Evolutionary conservation across 2,888 invertebrate species (phyloP).

Genomic region (Lasius platythorax): DNA sequence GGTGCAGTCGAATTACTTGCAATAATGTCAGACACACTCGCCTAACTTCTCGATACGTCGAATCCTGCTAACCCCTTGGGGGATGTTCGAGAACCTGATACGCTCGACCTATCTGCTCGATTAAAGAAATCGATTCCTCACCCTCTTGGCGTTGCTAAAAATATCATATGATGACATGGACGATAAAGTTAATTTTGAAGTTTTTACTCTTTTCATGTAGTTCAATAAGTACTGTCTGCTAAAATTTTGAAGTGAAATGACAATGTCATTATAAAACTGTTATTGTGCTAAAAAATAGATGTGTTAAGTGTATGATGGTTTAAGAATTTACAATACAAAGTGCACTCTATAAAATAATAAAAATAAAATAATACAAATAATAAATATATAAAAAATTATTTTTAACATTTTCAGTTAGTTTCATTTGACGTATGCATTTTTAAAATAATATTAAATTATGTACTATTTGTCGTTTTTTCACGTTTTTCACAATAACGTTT

Average conservation of each 20-base stretch:
- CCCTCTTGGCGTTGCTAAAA: constrained; percentile 59
- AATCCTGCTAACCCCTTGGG: constrained; percentile 65
- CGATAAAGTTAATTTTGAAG: background rate
- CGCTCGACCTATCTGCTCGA: constrained; percentile 69
- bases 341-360: background rate
- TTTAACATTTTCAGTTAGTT: background rate
- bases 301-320: background rate
- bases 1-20: constrained; percentile 71
- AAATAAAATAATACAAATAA: background rate
- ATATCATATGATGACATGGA: background rate
- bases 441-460: background rate
- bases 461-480: background rate
- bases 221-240: background rate
- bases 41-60: constrained; percentile 72
- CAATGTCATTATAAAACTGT: background rate
- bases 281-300: background rate
- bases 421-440: background rate
- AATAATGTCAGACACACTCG: constrained; percentile 76
- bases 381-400: background rate
- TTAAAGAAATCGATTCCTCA: constrained; percentile 72
- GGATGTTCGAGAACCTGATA: constrained; percentile 69
- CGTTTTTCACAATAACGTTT: too few relatives aligned
- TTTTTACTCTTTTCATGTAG: background rate
- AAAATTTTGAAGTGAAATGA: background rate
- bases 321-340: background rate